Conservation (phyloP, 1,140 invertebrate genomes). For the Cotesia vestalis region DNA sequence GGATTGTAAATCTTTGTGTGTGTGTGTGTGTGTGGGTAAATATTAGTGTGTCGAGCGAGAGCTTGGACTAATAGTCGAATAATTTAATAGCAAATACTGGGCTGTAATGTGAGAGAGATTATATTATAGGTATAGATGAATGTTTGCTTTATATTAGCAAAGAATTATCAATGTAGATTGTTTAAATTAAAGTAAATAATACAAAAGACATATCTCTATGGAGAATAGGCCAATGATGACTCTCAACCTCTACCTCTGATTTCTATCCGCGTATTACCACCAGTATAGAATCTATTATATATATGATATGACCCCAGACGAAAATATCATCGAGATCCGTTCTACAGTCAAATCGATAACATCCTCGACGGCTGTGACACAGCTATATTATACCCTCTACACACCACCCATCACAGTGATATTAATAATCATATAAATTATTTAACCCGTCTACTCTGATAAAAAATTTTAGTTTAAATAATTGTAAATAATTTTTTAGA, state of each 20-base stretch:
- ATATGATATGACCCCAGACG: slow-evolving; percentile 24
- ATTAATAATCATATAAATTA: slow-evolving; percentile 45
- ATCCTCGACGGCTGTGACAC: slow-evolving; percentile 23
- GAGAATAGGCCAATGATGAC: too few species aligned
- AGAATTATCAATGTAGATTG: too few species aligned
- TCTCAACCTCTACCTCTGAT: not conserved
- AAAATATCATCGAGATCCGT: slow-evolving; percentile 26
- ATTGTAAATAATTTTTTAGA: too few species aligned
- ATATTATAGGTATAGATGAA: not conserved
- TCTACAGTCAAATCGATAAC: slow-evolving; percentile 42
- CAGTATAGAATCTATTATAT: not conserved
- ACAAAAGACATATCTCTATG: too few species aligned
- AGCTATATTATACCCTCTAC: too few species aligned
- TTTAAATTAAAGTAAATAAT: too few species aligned
- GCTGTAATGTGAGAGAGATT: slow-evolving; percentile 9
- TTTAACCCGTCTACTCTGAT: slow-evolving; percentile 41
- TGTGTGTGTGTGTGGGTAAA: too few species aligned
- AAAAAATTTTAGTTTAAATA: too few species aligned
- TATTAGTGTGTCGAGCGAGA: not conserved
- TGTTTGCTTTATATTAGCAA: too few species aligned
- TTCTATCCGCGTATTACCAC: not conserved
- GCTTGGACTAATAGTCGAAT: slow-evolving; percentile 22
- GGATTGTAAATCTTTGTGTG: too few species aligned
- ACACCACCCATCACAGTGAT: slow-evolving; percentile 14
- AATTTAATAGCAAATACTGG: slow-evolving; percentile 12